Percentiles rank a stretch among this genome's conserved stretches.
Conservation (phyloP, 2,113 vertebrate species). For the Pycnonotus jocosus region DNA sequence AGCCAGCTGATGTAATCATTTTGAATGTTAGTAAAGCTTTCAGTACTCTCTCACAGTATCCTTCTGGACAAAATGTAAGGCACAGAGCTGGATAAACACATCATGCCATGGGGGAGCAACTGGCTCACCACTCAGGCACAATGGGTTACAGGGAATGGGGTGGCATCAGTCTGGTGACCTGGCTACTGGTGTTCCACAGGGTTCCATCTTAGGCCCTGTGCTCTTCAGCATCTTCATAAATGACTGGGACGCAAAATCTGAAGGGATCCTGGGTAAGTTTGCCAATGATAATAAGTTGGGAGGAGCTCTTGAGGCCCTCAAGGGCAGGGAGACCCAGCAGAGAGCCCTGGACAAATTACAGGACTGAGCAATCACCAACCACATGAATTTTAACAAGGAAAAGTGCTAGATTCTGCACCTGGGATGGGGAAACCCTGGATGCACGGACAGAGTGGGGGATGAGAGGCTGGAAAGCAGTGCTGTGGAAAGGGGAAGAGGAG, state of each 20-base stretch:
- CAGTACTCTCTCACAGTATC: neutral
- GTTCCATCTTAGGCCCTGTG: accelerated
- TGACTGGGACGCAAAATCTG: neutral
- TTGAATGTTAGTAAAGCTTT: neutral
- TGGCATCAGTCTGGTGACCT: neutral
- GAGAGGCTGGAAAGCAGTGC: neutral
- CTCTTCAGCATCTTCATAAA: neutral
- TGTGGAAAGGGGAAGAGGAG: neutral
- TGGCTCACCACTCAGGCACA: neutral
- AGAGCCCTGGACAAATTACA: neutral
- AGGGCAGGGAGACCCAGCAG: neutral
- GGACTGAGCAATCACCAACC: neutral
- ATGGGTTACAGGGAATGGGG: neutral
- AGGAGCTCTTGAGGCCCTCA: neutral
- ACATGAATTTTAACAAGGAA: neutral
- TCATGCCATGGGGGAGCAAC: neutral
- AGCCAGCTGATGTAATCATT: neutral
- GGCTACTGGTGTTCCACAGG: neutral
- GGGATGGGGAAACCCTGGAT: neutral
- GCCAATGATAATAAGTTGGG: neutral
- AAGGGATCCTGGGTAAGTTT: neutral
- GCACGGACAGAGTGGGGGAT: neutral
- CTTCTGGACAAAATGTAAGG: neutral
- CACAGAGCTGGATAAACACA: neutral
- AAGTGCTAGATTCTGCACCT: neutral